Conservation (phyloP, 2,888 invertebrate species). For the Saturnia pavonia region DNA sequence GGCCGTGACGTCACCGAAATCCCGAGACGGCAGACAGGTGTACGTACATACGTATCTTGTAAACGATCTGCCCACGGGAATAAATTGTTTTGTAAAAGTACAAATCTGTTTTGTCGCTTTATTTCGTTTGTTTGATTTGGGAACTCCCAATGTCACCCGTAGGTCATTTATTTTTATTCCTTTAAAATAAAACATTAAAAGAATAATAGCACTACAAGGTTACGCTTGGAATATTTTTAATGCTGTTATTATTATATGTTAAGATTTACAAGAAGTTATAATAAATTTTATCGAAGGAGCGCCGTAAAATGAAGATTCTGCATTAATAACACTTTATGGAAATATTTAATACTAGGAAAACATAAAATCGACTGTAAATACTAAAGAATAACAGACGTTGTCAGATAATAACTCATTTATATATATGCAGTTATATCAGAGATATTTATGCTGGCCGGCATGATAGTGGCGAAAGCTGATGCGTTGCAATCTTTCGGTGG, state of each 20-base stretch:
- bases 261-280: no score
- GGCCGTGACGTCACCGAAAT: neutral
- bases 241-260: no score
- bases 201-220: neutral
- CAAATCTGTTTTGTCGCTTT: neutral
- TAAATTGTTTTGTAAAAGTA: neutral
- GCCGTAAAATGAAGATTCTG: no score
- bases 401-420: constrained; percentile 1
- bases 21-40: constrained; percentile 12
- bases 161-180: neutral
- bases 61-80: constrained; percentile 8
- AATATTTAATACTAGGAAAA: no score
- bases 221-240: neutral
- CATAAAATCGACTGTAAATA: neutral
- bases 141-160: constrained; percentile 2
- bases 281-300: no score
- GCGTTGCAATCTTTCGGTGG: no score
- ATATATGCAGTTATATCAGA: no score
- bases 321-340: no score
- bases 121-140: neutral
- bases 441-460: no score
- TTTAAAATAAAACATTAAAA: neutral
- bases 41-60: neutral
- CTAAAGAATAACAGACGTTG: neutral
- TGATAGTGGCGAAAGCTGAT: no score